A percentile compares a stretch with the other conserved stretches of the same genome.
These are phyloP conservation scores for Myotis pilosus DNA, from an alignment of 2,797 vertebrate species.

Conservation along the genomic window DNA sequence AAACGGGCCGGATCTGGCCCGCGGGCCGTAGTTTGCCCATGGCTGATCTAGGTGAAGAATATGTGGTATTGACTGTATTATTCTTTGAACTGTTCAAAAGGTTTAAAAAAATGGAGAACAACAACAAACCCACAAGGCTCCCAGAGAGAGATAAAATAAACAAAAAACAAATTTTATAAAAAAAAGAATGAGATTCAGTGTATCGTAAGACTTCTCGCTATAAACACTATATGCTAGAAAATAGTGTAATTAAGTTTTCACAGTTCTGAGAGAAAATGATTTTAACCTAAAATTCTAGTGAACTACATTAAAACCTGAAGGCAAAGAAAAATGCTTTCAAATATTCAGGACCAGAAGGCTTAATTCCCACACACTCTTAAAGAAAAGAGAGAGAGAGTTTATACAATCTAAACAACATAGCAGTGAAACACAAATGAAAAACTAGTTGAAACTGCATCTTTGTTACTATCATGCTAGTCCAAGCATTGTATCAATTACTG, in stretches of 20 bases:
- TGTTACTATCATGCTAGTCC: neutral
- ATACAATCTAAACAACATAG: neutral
- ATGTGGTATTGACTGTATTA: neutral
- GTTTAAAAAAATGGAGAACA: neutral
- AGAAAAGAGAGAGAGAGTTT: neutral
- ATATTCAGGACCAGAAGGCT: neutral
- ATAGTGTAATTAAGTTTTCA: constrained; percentile 8
- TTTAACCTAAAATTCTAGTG: constrained; percentile 27
- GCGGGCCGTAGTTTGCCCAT: too few relatives aligned
- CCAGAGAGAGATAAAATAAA: constrained; percentile 1
- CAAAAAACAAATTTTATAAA: constrained; percentile 10
- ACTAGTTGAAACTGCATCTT: neutral
- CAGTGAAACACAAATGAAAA: constrained; percentile 33
- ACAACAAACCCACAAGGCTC: neutral
- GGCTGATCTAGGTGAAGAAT: neutral
- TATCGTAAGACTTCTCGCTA: neutral
- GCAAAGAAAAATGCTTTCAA: constrained; percentile 51
- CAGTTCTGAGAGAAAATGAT: neutral
- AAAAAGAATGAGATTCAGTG: constrained; percentile 15
- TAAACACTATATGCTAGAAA: constrained; percentile 22
- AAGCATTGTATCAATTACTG: neutral
- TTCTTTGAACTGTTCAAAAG: neutral
- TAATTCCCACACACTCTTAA: constrained; percentile 20
- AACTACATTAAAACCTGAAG: constrained; percentile 17
- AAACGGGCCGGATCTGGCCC: too few relatives aligned